Percentiles rank a stretch among this genome's conserved stretches.
Evolutionary conservation across 2,888 invertebrate species (phyloP).

Genomic region (Dicyrtomina minuta): DNA sequence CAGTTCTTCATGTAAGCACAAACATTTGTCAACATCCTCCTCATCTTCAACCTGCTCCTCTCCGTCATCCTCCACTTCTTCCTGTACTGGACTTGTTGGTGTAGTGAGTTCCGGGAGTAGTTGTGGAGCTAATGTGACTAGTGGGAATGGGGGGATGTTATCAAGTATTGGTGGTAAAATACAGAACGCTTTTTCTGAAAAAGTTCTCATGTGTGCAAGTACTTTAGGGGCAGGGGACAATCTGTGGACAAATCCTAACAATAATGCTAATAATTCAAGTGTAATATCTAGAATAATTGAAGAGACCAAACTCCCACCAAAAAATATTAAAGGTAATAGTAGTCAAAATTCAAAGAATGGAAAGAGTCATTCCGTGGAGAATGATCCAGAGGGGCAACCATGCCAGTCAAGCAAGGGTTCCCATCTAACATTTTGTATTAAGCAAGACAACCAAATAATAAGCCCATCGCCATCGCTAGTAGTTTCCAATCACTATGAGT

Average conservation of each 20-base stretch:
- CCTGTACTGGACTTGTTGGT: slow-evolving; percentile 38
- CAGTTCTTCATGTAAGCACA: slow-evolving; percentile 36
- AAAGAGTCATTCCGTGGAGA: slow-evolving; percentile 36
- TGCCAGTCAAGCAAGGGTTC: neutral
- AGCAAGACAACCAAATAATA: slow-evolving; percentile 1
- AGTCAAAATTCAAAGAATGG: slow-evolving; percentile 44
- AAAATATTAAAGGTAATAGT: slow-evolving; percentile 41
- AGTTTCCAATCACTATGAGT: neutral
- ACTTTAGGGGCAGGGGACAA: slow-evolving; percentile 33
- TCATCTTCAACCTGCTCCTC: slow-evolving; percentile 42
- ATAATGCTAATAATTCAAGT: slow-evolving; percentile 38
- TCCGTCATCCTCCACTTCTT: slow-evolving; percentile 41
- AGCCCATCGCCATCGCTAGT: slow-evolving; percentile 2
- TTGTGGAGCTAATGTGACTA: slow-evolving; percentile 23
- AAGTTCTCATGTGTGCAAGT: slow-evolving; percentile 37
- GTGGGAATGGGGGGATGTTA: slow-evolving; percentile 24
- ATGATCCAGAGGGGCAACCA: slow-evolving; percentile 11
- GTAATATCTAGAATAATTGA: slow-evolving; percentile 46
- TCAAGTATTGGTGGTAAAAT: slow-evolving; percentile 27
- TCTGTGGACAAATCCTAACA: slow-evolving; percentile 45
- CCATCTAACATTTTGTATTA: neutral
- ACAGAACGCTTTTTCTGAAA: slow-evolving; percentile 27
- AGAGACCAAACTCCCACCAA: slow-evolving; percentile 42
- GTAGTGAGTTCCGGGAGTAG: slow-evolving; percentile 17
- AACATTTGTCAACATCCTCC: slow-evolving; percentile 30